Conservation (phyloP, 92 coral and sea anemone species). For the Bergia puertoricense region DNA sequence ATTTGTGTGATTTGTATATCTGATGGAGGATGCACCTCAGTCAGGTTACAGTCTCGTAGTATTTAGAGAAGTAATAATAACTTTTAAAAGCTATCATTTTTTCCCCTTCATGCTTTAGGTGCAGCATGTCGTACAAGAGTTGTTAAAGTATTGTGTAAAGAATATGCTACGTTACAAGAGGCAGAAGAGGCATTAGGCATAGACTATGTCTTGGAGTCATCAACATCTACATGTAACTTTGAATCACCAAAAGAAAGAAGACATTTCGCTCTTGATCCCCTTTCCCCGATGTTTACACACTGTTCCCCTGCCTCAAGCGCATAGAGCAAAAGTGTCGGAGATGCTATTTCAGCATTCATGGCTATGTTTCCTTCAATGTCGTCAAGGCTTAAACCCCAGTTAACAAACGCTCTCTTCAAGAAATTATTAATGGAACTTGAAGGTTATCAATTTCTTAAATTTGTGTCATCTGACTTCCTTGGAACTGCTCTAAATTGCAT, state of each 20-base stretch:
- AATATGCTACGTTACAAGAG: background rate
- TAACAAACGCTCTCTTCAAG: background rate
- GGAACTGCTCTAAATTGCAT: background rate
- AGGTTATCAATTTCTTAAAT: background rate
- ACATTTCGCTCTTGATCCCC: conserved; percentile 2
- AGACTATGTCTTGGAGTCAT: background rate
- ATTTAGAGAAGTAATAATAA: background rate
- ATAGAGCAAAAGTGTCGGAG: background rate
- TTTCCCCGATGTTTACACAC: background rate
- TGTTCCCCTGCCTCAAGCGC: background rate
- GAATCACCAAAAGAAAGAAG: conserved; percentile 2
- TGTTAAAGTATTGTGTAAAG: conserved; percentile 8
- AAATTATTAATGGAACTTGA: background rate
- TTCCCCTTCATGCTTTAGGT: conserved; percentile 4
- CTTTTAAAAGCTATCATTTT: conserved; percentile 5
- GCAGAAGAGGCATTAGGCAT: background rate
- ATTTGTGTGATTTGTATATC: background rate
- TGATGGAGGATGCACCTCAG: background rate
- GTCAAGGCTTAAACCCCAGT: background rate
- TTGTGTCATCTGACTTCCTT: background rate
- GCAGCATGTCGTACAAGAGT: background rate
- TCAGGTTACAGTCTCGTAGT: background rate
- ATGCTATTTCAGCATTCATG: background rate
- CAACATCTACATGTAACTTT: background rate
- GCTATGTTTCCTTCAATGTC: background rate